phyloP scores from a whole-genome alignment of 2,888 invertebrate species.

The Drosophila limbata region DNA sequence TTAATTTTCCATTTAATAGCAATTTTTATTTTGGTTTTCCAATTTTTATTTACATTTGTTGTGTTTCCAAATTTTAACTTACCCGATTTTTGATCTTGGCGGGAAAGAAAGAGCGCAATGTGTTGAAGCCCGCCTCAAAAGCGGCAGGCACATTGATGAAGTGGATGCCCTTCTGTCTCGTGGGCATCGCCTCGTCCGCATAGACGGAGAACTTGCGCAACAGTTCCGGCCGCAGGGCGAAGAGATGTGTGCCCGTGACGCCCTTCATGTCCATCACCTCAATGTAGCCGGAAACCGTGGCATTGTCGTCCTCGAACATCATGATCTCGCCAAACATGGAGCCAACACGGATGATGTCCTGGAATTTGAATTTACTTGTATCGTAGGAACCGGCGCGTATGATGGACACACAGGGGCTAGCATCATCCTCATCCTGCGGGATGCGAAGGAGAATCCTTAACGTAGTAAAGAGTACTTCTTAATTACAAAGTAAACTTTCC shows the following conservation, averaged over 20 bases:
- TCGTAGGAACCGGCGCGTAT: conserved; percentile 86
- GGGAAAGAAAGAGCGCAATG: conserved; percentile 88
- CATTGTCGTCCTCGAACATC: conserved; percentile 88
- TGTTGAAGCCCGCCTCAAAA: conserved; percentile 87
- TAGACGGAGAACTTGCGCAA: conserved; percentile 87
- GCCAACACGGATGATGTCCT: conserved; percentile 87
- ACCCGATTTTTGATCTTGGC: conserved; percentile 88
- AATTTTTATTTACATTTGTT: too few relatives aligned
- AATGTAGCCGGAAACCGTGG: conserved; percentile 86
- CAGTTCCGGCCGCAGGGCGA: conserved; percentile 87
- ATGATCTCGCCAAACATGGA: conserved; percentile 88
- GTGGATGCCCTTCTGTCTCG: conserved; percentile 88
- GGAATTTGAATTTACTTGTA: conserved; percentile 86
- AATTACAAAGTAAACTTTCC: background rate
- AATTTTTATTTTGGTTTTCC: too few relatives aligned
- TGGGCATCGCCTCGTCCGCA: conserved; percentile 88
- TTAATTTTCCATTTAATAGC: too few relatives aligned
- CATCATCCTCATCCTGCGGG: conserved; percentile 82
- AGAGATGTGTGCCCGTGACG: conserved; percentile 86
- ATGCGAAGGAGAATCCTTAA: conserved; percentile 74
- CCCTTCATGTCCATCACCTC: conserved; percentile 88
- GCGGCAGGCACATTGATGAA: conserved; percentile 88
- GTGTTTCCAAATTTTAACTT: conserved; percentile 71
- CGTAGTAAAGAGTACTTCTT: background rate
- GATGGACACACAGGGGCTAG: conserved; percentile 86